A percentile compares a stretch with the other conserved stretches of the same genome.
Conservation (phyloP, 2,888 invertebrate genomes). For the Agrochola lychnidis region DNA sequence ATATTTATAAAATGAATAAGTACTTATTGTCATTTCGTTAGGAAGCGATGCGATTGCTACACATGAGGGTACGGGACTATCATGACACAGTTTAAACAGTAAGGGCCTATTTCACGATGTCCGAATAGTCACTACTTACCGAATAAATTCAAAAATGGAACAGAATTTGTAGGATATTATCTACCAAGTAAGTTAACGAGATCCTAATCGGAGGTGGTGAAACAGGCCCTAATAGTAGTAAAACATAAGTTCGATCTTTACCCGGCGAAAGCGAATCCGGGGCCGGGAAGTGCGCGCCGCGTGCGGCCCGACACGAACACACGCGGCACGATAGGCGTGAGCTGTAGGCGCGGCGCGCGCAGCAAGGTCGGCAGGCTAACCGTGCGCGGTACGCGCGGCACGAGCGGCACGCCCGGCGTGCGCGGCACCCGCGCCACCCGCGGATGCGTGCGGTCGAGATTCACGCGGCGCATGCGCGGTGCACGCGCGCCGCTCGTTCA, state of each 20-base stretch:
- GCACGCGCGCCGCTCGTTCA: slow-evolving; percentile 12
- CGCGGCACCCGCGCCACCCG: slow-evolving; percentile 20
- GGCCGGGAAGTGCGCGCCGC: neutral
- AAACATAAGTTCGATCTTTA: neutral
- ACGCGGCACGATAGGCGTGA: neutral
- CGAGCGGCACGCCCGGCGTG: neutral
- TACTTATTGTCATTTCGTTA: too few relatives aligned
- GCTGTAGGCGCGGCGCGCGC: slow-evolving; percentile 1
- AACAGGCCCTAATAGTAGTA: neutral
- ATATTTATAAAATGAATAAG: too few relatives aligned
- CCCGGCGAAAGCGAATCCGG: neutral
- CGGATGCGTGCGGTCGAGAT: slow-evolving; percentile 36
- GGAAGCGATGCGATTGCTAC: neutral
- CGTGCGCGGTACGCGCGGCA: neutral
- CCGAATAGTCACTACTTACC: too few relatives aligned
- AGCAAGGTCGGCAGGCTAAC: neutral
- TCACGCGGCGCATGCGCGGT: slow-evolving; percentile 46
- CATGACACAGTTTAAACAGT: neutral
- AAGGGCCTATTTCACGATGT: too few relatives aligned
- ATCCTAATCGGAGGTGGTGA: too few relatives aligned
- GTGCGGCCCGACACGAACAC: neutral
- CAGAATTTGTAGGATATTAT: too few relatives aligned
- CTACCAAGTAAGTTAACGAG: too few relatives aligned
- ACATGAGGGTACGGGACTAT: too few relatives aligned
- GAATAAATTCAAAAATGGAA: too few relatives aligned